Percentiles rank a stretch among this genome's conserved stretches.
Evolutionary conservation across 2,113 vertebrate species (phyloP).

Genomic region (Columba janthina): DNA sequence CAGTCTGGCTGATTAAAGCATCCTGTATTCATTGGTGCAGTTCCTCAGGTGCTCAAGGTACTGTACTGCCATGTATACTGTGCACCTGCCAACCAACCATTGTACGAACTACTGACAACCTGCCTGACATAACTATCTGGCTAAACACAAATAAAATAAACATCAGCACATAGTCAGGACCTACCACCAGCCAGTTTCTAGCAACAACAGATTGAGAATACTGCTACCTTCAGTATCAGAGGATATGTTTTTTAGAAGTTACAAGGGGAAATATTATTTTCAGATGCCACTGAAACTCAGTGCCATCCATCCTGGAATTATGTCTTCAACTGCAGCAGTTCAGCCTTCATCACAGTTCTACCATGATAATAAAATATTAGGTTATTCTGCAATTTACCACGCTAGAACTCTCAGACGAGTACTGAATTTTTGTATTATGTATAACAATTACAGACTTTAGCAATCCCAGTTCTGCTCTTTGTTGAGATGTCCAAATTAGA

Average conservation of each 20-base stretch:
- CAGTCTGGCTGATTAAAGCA: neutral
- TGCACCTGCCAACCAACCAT: rapidly evolving
- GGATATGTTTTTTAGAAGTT: neutral
- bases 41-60: neutral
- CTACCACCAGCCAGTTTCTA: neutral
- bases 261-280: neutral
- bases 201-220: neutral
- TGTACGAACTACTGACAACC: neutral
- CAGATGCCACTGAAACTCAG: neutral
- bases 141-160: neutral
- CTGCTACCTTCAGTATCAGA: rapidly evolving
- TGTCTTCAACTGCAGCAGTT: neutral
- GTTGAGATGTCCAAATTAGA: neutral
- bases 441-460: neutral
- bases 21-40: neutral
- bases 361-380: rapidly evolving
- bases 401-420: neutral
- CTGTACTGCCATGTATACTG: neutral
- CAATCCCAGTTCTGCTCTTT: neutral
- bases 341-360: neutral
- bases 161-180: rapidly evolving
- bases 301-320: neutral
- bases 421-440: neutral
- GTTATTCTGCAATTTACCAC: neutral
- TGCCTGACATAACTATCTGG: neutral